Evolutionary conservation across 2,797 vertebrate genomes (phyloP).

Genomic region (Rhabdophis nuchalis): DNA sequence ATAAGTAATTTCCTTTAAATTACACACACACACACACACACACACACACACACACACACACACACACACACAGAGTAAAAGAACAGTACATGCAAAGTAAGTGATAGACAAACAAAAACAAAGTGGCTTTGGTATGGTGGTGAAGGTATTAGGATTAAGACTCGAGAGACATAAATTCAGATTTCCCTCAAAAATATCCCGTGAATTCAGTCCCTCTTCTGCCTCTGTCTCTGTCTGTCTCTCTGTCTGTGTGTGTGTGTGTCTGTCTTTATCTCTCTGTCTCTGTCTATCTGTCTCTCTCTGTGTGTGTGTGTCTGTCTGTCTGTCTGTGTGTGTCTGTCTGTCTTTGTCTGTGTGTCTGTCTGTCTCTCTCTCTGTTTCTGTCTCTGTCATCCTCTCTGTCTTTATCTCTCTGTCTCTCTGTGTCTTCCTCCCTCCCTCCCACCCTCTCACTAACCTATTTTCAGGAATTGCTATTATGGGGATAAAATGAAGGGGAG

Average conservation of each 20-base stretch:
- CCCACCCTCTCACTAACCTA: neutral
- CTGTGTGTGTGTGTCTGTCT: too few relatives aligned
- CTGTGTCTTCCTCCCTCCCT: rapidly evolving
- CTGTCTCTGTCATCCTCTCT: rapidly evolving
- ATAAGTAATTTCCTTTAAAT: too few relatives aligned
- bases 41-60: neutral
- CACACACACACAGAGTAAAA: neutral
- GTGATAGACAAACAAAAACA: neutral
- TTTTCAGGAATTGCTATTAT: neutral
- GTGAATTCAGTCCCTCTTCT: neutral
- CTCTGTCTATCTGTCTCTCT: rapidly evolving
- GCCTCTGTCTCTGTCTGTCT: too few relatives aligned
- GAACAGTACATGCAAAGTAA: neutral
- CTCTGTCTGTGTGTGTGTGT: too few relatives aligned
- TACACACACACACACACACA: neutral
- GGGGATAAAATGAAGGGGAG: neutral
- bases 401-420: too few relatives aligned
- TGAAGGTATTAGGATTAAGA: neutral
- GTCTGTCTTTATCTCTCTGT: too few relatives aligned
- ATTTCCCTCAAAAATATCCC: too few relatives aligned
- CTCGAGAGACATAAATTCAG: too few relatives aligned
- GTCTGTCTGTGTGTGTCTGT: rapidly evolving
- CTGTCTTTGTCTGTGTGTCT: rapidly evolving
- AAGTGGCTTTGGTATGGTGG: neutral
- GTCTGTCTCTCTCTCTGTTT: too few relatives aligned